Base-by-base conservation (phyloP, 35 echinoderm and acorn worm species). In the Lytechinus variegatus region DNA sequence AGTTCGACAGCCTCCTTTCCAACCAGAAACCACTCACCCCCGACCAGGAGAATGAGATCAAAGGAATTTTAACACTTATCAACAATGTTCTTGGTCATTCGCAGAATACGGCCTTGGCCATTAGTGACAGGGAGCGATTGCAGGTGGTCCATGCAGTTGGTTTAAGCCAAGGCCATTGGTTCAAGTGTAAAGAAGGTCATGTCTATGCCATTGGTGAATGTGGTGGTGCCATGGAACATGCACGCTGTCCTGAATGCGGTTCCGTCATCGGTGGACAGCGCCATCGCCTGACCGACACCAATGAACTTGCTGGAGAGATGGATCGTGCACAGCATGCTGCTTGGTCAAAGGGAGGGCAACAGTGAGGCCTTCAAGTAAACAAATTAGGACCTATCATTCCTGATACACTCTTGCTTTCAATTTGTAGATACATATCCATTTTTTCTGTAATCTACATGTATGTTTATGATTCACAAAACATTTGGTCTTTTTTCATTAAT, bases 151-250 rank as follows among this genome's bases (percentile, higher is more conserved):
- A 94, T 21, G 97, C 97, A 9, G 91, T 96, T n/a, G 96, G 95
- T 21, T 56, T 98, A 21, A 93, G 94, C 11, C 87, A 92, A 24
- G 97, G 97, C 72, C 96, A 97, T 61, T 98, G 97, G 96, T 98
- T 95, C 87, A 98, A 97, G 94, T 98, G 97, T 28, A 95, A 90
- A 56, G 95, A 98, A 51, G 96, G 95, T 9, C 97, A 98, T 88
- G 60, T 98, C 60, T 98, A 98, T 55, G 96, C 94, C 27, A 98
- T 98, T 12, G 95, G 95, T 54, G 97, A 97, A 27, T 98, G 97
- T 89, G 97, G 97, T 55, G 97, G 97, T 55, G 97, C 97, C 28
- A 98, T 94, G 95, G 53, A 95, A 56, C 93, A 53, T 24, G 94
- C 52, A 6, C 93, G 52, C 71, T 98, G 97, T 57, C 96, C 96